phyloP scores from a whole-genome alignment of 37 sponge, comb jelly and placozoan genomes.

The Crambe crambe region DNA sequence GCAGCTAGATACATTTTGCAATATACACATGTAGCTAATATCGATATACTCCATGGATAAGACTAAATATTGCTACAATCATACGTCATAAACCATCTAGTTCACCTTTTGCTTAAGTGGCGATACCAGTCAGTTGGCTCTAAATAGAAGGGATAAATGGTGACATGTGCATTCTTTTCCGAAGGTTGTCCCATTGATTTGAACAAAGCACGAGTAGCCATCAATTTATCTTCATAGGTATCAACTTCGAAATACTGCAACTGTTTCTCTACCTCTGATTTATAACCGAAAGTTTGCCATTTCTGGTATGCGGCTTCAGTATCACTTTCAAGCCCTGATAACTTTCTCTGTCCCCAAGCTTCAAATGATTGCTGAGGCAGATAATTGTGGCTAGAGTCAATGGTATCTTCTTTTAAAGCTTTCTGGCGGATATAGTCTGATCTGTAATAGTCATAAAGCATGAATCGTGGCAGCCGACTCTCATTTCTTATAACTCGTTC shows the following conservation, averaged over 20 bases:
- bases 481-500: constrained; percentile 5
- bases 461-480: constrained; percentile 2
- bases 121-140: constrained; percentile 21
- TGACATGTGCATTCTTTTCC: not conserved
- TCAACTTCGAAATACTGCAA: constrained; percentile 25
- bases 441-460: constrained; percentile 31
- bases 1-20: no score
- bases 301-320: constrained; percentile 6
- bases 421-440: not conserved
- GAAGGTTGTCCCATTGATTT: constrained; percentile 11
- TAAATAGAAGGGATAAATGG: not conserved
- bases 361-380: constrained; percentile 8
- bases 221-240: constrained; percentile 9
- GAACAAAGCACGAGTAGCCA: constrained; percentile 16
- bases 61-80: no score
- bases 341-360: constrained; percentile 2
- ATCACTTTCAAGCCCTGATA: constrained; percentile 18
- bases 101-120: not conserved
- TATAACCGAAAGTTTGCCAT: constrained; percentile 29
- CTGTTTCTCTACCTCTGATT: constrained; percentile 28
- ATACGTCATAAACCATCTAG: no score
- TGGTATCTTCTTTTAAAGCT: not conserved
- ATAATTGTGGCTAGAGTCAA: not conserved
- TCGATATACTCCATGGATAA: no score
- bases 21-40: no score